These are phyloP conservation scores for Bubo bubo DNA, from an alignment of 2,113 vertebrate genomes.

Conservation along the genomic window DNA sequence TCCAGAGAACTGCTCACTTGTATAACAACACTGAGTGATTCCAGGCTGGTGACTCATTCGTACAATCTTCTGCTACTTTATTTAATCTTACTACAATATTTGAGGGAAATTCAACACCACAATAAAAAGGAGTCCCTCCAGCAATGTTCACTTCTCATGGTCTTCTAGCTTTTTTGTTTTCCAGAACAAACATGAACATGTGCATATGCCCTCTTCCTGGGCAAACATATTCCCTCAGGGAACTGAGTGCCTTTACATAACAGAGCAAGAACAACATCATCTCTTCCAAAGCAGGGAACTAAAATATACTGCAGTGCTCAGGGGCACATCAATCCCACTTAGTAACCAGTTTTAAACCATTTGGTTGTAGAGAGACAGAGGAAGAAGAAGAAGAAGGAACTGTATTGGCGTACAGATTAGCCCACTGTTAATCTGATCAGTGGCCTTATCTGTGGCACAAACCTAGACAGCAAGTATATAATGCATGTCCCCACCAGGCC, in stretches of 20 bases:
- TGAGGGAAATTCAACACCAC: neutral
- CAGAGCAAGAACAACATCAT: neutral
- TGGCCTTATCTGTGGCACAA: neutral
- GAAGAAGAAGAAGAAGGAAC: neutral
- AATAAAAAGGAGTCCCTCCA: neutral
- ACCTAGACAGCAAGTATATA: rapidly evolving
- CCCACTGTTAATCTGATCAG: neutral
- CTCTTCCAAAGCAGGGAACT: neutral
- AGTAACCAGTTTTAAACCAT: neutral
- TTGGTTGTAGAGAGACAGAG: neutral
- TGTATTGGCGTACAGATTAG: neutral
- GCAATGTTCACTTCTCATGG: neutral
- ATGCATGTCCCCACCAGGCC: neutral
- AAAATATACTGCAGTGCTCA: neutral
- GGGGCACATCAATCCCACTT: neutral
- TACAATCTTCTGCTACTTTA: neutral
- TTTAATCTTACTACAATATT: neutral
- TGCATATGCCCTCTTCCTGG: neutral
- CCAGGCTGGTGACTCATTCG: neutral
- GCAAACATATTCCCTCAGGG: neutral
- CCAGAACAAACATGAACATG: neutral
- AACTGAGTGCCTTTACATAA: neutral
- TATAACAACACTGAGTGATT: neutral
- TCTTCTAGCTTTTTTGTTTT: neutral
- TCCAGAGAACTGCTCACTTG: neutral